phyloP scores from a whole-genome alignment of 1,140 invertebrate species.

The Phymastichus coffea region DNA sequence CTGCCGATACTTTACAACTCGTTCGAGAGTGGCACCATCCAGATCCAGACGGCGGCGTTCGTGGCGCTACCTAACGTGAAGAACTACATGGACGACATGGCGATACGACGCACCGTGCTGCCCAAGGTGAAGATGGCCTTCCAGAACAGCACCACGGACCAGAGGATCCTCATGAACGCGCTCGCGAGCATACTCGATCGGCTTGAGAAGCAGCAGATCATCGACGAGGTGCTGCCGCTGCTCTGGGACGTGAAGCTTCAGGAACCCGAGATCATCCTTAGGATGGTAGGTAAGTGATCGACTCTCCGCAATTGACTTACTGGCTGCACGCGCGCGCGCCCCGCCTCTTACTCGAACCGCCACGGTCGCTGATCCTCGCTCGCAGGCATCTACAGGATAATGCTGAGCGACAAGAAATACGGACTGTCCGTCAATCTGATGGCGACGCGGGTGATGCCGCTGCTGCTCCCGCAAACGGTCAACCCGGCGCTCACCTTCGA shows the following conservation, averaged over 20 bases:
- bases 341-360: background rate
- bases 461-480: conserved; percentile 87
- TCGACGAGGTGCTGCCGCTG: conserved; percentile 89
- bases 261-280: conserved; percentile 78
- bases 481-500: conserved; percentile 88
- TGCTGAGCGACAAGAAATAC: conserved; percentile 90
- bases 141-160: conserved; percentile 78
- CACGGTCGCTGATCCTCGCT: conserved; percentile 17
- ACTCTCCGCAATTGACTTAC: conserved; percentile 10
- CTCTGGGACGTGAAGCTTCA: conserved; percentile 83
- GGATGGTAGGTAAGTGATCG: conserved; percentile 78
- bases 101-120: conserved; percentile 79
- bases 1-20: conserved; percentile 86
- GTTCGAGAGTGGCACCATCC: conserved; percentile 87
- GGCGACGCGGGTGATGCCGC: conserved; percentile 91
- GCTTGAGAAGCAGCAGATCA: conserved; percentile 83
- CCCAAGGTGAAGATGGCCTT: conserved; percentile 87
- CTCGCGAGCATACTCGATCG: conserved; percentile 77
- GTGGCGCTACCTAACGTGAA: conserved; percentile 84
- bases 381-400: conserved; percentile 88
- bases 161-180: conserved; percentile 76
- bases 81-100: conserved; percentile 80
- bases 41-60: conserved; percentile 91
- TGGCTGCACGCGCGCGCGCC: background rate
- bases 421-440: conserved; percentile 88